Base-by-base conservation (phyloP, 2,888 invertebrate species). In the Chrysopilus asiliformis region DNA sequence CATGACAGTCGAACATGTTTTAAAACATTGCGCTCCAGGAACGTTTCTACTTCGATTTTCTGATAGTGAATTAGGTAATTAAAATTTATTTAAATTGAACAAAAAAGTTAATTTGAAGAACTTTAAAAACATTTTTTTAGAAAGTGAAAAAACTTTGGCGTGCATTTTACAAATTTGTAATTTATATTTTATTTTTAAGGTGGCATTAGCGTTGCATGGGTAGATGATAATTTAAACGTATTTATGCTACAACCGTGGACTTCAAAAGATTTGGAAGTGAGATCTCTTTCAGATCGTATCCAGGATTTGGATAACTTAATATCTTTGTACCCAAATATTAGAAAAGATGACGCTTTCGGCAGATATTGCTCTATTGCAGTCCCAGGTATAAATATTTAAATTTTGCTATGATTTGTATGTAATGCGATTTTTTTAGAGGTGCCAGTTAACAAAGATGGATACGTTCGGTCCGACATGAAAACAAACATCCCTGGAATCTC, bases 351-450 rank as follows among this genome's bases (percentile, higher is more conserved):
- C 45, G 87, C 85, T 3, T 94, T 94, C 67, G 74, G 78, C 40
- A 89, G 87, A 57, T 93, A 90, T 60, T 93, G 89, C 52, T 86
- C 89, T n/a, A n/a, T n/a, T n/a, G n/a, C n/a, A n/a, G n/a, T n/a
- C n/a, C n/a, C n/a, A n/a, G n/a, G n/a, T n/a, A n/a, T n/a, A n/a
- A n/a, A n/a, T n/a, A n/a, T n/a, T n/a, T n/a, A n/a, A n/a, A n/a
- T n/a, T n/a, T n/a, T n/a, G n/a, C n/a, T n/a, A n/a, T n/a, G n/a
- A n/a, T n/a, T n/a, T n/a, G n/a, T n/a, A n/a, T n/a, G n/a, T n/a
- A n/a, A n/a, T n/a, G n/a, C n/a, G n/a, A n/a, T n/a, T n/a, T n/a
- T n/a, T n/a, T n/a, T n/a, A n/a, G n/a, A n/a, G n/a, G n/a, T n/a
- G n/a, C n/a, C n/a, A n/a, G n/a, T n/a, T n/a, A n/a, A n/a, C n/a